Base-by-base conservation (phyloP, 2,113 vertebrate genomes). In the Lophotis ruficrista region DNA sequence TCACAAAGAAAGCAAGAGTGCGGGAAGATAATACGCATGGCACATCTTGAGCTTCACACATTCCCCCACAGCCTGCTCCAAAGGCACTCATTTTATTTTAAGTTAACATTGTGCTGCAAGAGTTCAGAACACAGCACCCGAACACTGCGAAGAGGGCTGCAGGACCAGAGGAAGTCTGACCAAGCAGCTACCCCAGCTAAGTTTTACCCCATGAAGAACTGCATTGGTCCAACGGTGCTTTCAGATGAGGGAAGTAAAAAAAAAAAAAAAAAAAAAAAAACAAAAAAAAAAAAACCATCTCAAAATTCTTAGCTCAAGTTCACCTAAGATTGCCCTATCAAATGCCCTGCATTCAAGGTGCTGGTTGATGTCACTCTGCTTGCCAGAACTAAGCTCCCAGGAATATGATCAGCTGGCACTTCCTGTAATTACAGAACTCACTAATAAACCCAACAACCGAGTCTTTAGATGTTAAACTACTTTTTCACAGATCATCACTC, bases 1-100 rank as follows among this genome's bases (percentile, higher is more conserved):
- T 86, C 91, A 81, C 95, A 86, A 77, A 86, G 79, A 21, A 24
- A 77, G 43, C 76, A 94, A 77, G 53, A 83, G 80, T 33, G 68
- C 64, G 64, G 82, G 68, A 95, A 90, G 82, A 76, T 8, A 25
- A 25, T 0, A 47, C 8, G 7, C 28, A 16, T 1, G 22, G 47
- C 76, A 54, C 4, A 0, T 47, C 50, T 23, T 6, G 9, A 83
- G 47, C 43, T 71, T 51, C 20, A 28, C 13, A 9, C 20, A 19
- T 51, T 37, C 22, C 37, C n/a, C 14, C 18, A 21, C 1, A 23
- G 47, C 10, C 56, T 43, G 37, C 22, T 83, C 50, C 79, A 47
- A 62, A 66, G 30, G 11, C 31, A 43, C 4, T 37, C 1, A 1
- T 16, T 83, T 35, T 37, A 13, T 30, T 21, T 12, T 30, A 41